Percentiles rank a stretch among this genome's conserved stretches.
phyloP scores from a whole-genome alignment of 1,140 invertebrate genomes.

The Drosophila takahashii region DNA sequence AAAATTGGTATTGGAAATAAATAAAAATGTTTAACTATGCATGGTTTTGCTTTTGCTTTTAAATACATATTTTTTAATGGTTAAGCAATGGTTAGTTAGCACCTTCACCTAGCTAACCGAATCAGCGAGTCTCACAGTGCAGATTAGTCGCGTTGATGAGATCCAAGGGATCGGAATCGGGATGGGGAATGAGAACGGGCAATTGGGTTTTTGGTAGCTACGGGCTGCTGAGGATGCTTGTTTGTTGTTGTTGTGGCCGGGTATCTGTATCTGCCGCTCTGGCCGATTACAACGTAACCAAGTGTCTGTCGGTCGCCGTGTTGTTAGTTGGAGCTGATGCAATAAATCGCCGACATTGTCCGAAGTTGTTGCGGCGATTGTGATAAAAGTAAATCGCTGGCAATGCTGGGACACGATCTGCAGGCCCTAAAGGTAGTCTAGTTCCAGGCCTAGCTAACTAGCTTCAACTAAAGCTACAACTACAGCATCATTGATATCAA shows the following conservation, averaged over 20 bases:
- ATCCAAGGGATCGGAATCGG: constrained; percentile 14
- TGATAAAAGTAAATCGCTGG: constrained; percentile 73
- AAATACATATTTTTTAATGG: too few relatives aligned
- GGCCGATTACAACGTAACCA: constrained; percentile 66
- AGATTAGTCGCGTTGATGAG: constrained; percentile 43
- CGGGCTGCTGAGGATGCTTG: constrained; percentile 77
- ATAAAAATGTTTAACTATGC: too few relatives aligned
- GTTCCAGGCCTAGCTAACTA: constrained; percentile 4
- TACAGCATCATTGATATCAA: constrained; percentile 20
- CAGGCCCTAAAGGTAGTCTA: constrained; percentile 9
- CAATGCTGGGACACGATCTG: constrained; percentile 33
- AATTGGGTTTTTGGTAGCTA: constrained; percentile 61
- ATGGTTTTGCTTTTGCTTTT: too few relatives aligned
- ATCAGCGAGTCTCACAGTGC: constrained; percentile 3
- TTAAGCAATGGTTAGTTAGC: too few relatives aligned
- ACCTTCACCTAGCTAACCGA: constrained; percentile 4
- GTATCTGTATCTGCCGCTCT: constrained; percentile 47
- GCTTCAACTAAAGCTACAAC: neutral
- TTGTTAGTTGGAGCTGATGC: constrained; percentile 59
- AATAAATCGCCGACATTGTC: constrained; percentile 76
- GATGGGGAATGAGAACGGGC: constrained; percentile 14
- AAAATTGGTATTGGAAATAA: too few relatives aligned
- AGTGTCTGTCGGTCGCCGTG: constrained; percentile 47
- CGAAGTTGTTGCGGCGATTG: constrained; percentile 48
- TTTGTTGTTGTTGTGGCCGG: constrained; percentile 47